Evolutionary conservation across 2,113 vertebrate genomes (phyloP).

Genomic region (Gnathonemus echidnorhynchus): DNA sequence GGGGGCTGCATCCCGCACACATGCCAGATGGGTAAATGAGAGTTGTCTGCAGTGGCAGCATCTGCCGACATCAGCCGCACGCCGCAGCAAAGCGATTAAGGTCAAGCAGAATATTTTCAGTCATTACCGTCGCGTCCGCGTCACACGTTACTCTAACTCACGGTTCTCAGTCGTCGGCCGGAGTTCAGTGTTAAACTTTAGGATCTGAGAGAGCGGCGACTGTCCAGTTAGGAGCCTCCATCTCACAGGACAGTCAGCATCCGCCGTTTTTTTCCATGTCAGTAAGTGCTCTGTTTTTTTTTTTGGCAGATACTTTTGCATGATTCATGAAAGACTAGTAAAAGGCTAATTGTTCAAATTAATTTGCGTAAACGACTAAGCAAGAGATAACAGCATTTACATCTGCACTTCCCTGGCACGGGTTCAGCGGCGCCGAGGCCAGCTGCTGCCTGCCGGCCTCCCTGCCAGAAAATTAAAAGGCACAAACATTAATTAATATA

Average conservation of each 20-base stretch:
- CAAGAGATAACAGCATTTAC: slow-evolving; percentile 99
- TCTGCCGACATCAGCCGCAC: not conserved
- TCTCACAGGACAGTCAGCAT: slow-evolving; percentile 54
- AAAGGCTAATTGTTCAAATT: slow-evolving; percentile 99
- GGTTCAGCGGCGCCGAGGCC: slow-evolving; percentile 80
- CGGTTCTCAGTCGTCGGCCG: not conserved
- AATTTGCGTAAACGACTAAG: slow-evolving; percentile 97
- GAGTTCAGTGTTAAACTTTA: not conserved
- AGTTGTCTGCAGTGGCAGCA: not conserved
- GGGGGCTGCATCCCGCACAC: not conserved
- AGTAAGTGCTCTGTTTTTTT: slow-evolving; percentile 55
- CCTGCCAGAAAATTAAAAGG: slow-evolving; percentile 89
- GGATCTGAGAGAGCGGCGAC: slow-evolving; percentile 6
- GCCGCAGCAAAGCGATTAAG: slow-evolving; percentile 21
- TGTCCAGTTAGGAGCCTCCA: not conserved
- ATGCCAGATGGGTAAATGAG: not conserved
- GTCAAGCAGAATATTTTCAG: not conserved
- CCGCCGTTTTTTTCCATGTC: slow-evolving; percentile 74
- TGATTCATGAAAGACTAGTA: slow-evolving; percentile 93
- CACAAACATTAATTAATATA: slow-evolving; percentile 95
- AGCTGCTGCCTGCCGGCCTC: slow-evolving; percentile 88
- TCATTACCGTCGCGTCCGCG: not conserved
- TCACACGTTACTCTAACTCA: not conserved
- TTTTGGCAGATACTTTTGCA: slow-evolving; percentile 81
- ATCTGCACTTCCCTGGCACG: slow-evolving; percentile 94